These are phyloP conservation scores for Emydocephalus ijimae DNA, from an alignment of 2,113 vertebrate species.

Conservation along the genomic window DNA sequence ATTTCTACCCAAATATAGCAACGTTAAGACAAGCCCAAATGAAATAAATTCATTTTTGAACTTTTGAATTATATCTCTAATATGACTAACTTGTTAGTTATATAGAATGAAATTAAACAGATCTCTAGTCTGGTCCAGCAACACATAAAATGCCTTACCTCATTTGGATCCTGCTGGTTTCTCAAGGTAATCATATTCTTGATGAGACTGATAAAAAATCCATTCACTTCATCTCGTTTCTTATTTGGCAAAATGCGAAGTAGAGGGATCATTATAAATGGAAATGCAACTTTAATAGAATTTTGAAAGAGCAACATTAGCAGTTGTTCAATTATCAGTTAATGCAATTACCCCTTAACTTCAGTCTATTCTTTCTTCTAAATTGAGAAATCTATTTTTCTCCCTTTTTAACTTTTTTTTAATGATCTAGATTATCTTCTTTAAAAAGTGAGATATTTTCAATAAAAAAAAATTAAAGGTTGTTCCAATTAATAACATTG, in stretches of 20 bases:
- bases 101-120: background rate
- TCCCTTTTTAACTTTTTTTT: background rate
- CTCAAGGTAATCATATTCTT: slow-evolving; percentile 81
- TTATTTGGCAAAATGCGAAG: slow-evolving; percentile 77
- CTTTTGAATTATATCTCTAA: background rate
- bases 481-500: background rate
- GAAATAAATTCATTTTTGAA: background rate
- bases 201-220: slow-evolving; percentile 82
- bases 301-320: slow-evolving; percentile 30
- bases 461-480: background rate
- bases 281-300: slow-evolving; percentile 82
- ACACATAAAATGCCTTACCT: slow-evolving; percentile 75
- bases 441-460: background rate
- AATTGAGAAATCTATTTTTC: background rate
- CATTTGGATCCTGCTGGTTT: slow-evolving; percentile 77
- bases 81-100: background rate
- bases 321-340: slow-evolving; percentile 10
- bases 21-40: background rate
- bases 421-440: background rate
- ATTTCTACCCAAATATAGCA: background rate
- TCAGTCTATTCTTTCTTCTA: background rate
- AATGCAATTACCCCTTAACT: slow-evolving; percentile 1
- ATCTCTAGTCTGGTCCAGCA: background rate
- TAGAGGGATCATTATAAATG: slow-evolving; percentile 80
- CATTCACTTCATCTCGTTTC: slow-evolving; percentile 76